Base-by-base conservation (phyloP, 1,140 invertebrate species). In the Drosophila quadrilineata region DNA sequence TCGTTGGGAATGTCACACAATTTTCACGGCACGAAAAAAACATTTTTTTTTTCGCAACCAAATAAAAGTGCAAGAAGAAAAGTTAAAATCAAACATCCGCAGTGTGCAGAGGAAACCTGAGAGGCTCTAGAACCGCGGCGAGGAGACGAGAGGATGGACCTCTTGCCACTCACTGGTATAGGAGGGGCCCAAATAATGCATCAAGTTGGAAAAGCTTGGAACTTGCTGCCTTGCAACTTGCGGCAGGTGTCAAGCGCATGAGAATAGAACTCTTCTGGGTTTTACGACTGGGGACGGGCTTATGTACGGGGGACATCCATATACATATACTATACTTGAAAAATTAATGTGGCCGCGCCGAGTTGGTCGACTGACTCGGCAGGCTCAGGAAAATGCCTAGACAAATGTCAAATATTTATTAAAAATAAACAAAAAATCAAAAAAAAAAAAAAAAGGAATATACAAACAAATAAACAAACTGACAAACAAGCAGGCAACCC, bases 381-480 rank as follows among this genome's bases (percentile, higher is more conserved):
- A 57, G 69, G 63, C 57, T 69, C 65, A 58, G 77, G 70, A 71
- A 84, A 84, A 85, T 69, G 70, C 79, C 84, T 84, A 84, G 79
- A 84, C 79, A 85, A 85, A 84, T 84, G 79, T 85, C 79, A 84
- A 84, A 84, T 84, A 84, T 84, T 84, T 84, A 84, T 84, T 84
- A 75, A 86, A 84, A 79, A 85, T 75, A 77, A 84, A 84, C 79
- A 85, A 58, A 43, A 45, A 10, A 8, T 16, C 4, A 12, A 26
- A 33, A 24, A 60, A 26, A 24, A 24, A 24, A 24, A n/a, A n/a
- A n/a, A n/a, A n/a, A n/a, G 24, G 24, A 24, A 58, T 69, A 45
- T 33, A 29, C 63, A 76, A 76, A 82, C 74, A 77, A 73, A 79
- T 72, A 77, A 84, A 85, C 77, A 84, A 85, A 71, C 77, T 66